phyloP scores from a whole-genome alignment of 2,888 invertebrate genomes.

The Embidobia sp. region DNA sequence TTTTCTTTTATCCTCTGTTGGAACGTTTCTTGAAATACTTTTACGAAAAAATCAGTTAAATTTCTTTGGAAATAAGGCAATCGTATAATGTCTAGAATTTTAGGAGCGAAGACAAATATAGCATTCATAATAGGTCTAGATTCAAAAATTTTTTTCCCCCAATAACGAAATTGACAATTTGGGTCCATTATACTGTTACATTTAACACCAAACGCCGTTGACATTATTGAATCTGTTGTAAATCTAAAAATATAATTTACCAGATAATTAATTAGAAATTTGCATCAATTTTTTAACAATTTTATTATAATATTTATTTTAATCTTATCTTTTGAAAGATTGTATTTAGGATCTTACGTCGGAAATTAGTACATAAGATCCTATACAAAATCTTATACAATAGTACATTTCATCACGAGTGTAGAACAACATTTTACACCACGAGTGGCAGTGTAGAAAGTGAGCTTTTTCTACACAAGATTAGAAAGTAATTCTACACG shows the following conservation, averaged over 20 bases:
- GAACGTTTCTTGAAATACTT: constrained; percentile 76
- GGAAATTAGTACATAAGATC: no score
- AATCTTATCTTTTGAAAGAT: no score
- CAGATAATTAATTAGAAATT: no score
- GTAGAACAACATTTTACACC: no score
- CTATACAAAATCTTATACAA: no score
- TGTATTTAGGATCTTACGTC: no score
- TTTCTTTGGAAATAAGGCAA: constrained; percentile 68
- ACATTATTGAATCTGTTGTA: constrained; percentile 74
- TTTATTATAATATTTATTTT: no score
- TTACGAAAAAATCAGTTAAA: constrained; percentile 76
- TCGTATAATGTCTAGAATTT: constrained; percentile 69
- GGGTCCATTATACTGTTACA: constrained; percentile 72
- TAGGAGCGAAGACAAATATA: constrained; percentile 69
- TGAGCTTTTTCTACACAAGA: no score
- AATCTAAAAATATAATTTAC: constrained; percentile 65
- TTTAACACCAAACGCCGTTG: constrained; percentile 74
- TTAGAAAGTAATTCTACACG: no score
- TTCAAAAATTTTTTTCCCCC: constrained; percentile 70
- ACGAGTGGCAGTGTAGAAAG: no score
- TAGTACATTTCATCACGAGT: no score
- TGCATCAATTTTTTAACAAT: constrained; percentile 11
- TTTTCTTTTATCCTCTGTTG: constrained; percentile 70
- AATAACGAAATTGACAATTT: constrained; percentile 72
- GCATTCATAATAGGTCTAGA: constrained; percentile 55